Evolutionary conservation across 1,140 invertebrate species (phyloP).

Genomic region (Coenobita brevimanus): DNA sequence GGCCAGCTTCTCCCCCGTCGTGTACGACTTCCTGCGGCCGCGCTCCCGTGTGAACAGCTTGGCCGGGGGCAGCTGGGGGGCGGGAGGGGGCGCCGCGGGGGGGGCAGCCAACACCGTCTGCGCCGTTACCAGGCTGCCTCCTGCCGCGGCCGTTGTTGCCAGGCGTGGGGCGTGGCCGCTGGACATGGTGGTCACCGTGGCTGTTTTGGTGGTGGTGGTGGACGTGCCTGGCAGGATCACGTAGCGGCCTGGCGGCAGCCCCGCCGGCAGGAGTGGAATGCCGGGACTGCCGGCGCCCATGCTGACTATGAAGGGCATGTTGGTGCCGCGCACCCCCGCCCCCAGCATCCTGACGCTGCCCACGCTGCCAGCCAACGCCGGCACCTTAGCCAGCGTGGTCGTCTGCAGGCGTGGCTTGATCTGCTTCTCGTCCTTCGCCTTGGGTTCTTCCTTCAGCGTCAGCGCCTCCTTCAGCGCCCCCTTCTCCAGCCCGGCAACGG

Average conservation of each 20-base stretch:
- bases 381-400: constrained; percentile 41
- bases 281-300: constrained; percentile 58
- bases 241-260: constrained; percentile 67
- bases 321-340: constrained; percentile 41
- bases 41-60: constrained; percentile 59
- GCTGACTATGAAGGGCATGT: constrained; percentile 66
- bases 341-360: constrained; percentile 44
- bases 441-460: neutral
- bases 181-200: constrained; percentile 65
- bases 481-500: neutral
- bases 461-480: neutral
- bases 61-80: constrained; percentile 18
- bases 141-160: constrained; percentile 35
- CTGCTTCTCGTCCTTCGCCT: constrained; percentile 38
- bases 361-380: constrained; percentile 19
- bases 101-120: constrained; percentile 31
- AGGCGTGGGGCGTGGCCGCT: constrained; percentile 33
- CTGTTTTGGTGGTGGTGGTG: constrained; percentile 23
- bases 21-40: constrained; percentile 54
- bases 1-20: constrained; percentile 64
- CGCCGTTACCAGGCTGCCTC: constrained; percentile 32
- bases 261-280: constrained; percentile 66
- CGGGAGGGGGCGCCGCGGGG: neutral
- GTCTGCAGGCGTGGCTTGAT: constrained; percentile 19
- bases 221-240: constrained; percentile 67